These are phyloP conservation scores for Drosophila setosimentum DNA, from an alignment of 2,888 invertebrate genomes.

Conservation along the genomic window DNA sequence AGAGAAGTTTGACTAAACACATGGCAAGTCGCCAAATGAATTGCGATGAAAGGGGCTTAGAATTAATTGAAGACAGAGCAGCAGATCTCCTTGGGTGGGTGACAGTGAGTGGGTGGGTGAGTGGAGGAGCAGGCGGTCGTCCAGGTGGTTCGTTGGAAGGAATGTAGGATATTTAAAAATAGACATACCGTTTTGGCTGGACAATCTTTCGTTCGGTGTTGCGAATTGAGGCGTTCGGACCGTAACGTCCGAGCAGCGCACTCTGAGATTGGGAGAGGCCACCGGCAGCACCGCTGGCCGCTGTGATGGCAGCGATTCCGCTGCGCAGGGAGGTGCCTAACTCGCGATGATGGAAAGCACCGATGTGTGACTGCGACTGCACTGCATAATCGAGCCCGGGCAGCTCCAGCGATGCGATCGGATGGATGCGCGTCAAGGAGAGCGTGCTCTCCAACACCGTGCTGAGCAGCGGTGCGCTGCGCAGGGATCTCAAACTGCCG, in stretches of 20 bases:
- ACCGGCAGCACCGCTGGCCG: slow-evolving; percentile 68
- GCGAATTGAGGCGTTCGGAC: slow-evolving; percentile 81
- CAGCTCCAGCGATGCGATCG: slow-evolving; percentile 84
- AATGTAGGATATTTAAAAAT: slow-evolving; percentile 2
- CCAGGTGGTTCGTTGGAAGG: not conserved
- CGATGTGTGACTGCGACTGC: slow-evolving; percentile 79
- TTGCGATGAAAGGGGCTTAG: not conserved
- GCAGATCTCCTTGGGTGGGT: not conserved
- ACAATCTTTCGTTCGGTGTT: slow-evolving; percentile 83
- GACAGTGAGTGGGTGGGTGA: not conserved
- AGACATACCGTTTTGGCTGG: slow-evolving; percentile 85
- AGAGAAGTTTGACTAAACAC: not conserved
- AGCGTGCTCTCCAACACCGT: slow-evolving; percentile 85
- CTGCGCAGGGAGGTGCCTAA: slow-evolving; percentile 80
- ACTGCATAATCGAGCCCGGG: slow-evolving; percentile 85
- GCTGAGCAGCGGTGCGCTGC: slow-evolving; percentile 85
- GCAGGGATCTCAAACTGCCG: slow-evolving; percentile 85
- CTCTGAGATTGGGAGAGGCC: slow-evolving; percentile 74
- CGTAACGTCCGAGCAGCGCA: slow-evolving; percentile 78
- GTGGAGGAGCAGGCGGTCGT: not conserved
- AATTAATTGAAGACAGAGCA: not conserved
- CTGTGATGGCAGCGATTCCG: slow-evolving; percentile 79
- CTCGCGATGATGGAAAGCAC: slow-evolving; percentile 77
- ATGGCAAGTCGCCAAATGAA: not conserved
- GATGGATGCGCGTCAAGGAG: slow-evolving; percentile 85